phyloP scores from a whole-genome alignment of 2,888 invertebrate species.

The Tiphia femorata region DNA sequence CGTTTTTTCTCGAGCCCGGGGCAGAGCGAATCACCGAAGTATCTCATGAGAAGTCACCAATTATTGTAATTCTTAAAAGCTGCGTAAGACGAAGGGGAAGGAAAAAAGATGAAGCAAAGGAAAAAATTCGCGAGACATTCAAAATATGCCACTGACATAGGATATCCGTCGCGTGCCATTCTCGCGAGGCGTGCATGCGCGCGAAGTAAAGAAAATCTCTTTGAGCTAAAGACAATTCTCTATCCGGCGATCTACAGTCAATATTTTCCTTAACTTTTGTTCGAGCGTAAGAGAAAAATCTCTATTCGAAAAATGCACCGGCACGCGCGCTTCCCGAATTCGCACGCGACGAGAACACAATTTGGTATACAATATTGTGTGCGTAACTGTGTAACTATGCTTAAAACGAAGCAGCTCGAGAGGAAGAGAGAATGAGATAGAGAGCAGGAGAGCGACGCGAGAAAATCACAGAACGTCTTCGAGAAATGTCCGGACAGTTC shows the following conservation, averaged over 20 bases:
- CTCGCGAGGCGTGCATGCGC: too few relatives aligned
- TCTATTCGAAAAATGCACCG: too few relatives aligned
- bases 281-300: too few relatives aligned
- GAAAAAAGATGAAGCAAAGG: slow-evolving; percentile 10
- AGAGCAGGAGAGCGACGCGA: neutral
- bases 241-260: too few relatives aligned
- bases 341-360: neutral
- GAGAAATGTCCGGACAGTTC: slow-evolving; percentile 48
- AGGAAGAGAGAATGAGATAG: slow-evolving; percentile 8
- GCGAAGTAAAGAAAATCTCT: too few relatives aligned
- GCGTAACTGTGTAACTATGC: too few relatives aligned
- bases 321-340: too few relatives aligned
- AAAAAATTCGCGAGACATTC: slow-evolving; percentile 30
- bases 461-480: neutral
- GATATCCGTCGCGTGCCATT: too few relatives aligned
- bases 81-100: slow-evolving; percentile 37
- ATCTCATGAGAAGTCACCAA: slow-evolving; percentile 63
- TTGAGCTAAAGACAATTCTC: too few relatives aligned
- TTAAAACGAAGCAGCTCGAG: neutral
- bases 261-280: too few relatives aligned
- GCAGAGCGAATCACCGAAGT: slow-evolving; percentile 54
- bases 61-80: slow-evolving; percentile 57
- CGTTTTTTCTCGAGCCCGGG: slow-evolving; percentile 40
- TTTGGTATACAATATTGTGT: too few relatives aligned
- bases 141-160: too few relatives aligned